These are phyloP conservation scores for Apostichopus leukothele DNA, from an alignment of 53 echinoderm and acorn worm species.

Conservation along the genomic window DNA sequence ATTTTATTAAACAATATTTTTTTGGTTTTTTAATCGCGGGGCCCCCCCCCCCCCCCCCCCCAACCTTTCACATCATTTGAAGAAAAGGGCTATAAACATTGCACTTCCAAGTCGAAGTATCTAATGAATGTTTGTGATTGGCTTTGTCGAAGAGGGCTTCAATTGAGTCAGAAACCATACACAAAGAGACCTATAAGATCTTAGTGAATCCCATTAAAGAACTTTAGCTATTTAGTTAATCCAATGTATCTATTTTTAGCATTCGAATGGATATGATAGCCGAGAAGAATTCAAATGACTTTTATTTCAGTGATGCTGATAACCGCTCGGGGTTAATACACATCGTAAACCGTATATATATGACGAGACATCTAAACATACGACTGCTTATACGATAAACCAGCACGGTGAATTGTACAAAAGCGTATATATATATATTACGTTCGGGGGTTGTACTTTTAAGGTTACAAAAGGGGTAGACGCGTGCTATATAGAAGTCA, in stretches of 20 bases:
- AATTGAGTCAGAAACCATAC: background rate
- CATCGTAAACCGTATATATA: background rate
- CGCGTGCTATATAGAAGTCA: background rate
- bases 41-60: too few species aligned
- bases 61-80: background rate
- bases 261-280: background rate
- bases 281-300: background rate
- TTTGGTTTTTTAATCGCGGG: too few species aligned
- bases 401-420: background rate
- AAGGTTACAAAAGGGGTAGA: background rate
- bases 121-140: slow-evolving; percentile 4
- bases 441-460: background rate
- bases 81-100: background rate
- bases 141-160: background rate
- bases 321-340: background rate
- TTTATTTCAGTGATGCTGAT: slow-evolving; percentile 5
- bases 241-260: slow-evolving; percentile 6
- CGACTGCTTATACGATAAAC: background rate
- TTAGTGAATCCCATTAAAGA: background rate
- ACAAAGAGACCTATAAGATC: background rate
- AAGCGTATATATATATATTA: background rate
- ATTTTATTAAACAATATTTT: too few species aligned
- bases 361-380: background rate
- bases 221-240: slow-evolving; percentile 14
- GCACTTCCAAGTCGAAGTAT: background rate